Evolutionary conservation across 2,113 vertebrate genomes (phyloP), one percentile per base, ranked within the genome.

Genomic region (Ptychochromis oligacanthus): DNA sequence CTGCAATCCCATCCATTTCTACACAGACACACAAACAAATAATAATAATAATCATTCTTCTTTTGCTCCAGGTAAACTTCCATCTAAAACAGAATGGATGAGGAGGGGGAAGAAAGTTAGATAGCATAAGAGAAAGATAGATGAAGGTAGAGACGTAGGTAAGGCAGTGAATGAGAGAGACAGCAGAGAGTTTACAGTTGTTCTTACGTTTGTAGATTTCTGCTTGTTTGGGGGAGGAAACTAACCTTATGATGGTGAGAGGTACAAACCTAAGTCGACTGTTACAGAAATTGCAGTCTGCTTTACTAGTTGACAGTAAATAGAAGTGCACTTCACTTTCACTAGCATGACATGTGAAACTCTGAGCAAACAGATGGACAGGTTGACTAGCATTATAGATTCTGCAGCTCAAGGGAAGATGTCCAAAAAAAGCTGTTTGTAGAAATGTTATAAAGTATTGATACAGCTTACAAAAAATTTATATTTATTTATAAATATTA

Each of bases 31-130:
- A 67, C 15, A 70, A 26, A 49, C 46, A 70, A 43, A 43, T 13
- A 43, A 85, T 82, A 83, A 83, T 84, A 81, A 79, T 83, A 60
- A 83, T 82, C 36, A 79, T 56, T 4, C 1, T 65, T 72, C 28
- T 80, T 81, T 70, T 84, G 85, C 85, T 87, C 36, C 60, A n/a
- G 57, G 75, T 65, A 17, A 87, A 83, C 56, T 86, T 81, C 56
- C 82, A 87, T 87, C 56, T 76, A 55, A 81, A 85, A 82, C 72
- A 80, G 64, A 60, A 78, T 22, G 72, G 77, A 82, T 82, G 83
- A 72, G 65, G 59, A 55, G 18, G 60, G 61, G 18, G 20, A n/a
- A 34, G 36, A 80, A 46, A 38, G 67, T 82, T 60, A 59, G 79
- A 79, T 20, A 10, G 56, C 75, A 46, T 46, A 58, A 36, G 59